phyloP scores from a whole-genome alignment of 1,140 invertebrate genomes.

The Popillia japonica region DNA sequence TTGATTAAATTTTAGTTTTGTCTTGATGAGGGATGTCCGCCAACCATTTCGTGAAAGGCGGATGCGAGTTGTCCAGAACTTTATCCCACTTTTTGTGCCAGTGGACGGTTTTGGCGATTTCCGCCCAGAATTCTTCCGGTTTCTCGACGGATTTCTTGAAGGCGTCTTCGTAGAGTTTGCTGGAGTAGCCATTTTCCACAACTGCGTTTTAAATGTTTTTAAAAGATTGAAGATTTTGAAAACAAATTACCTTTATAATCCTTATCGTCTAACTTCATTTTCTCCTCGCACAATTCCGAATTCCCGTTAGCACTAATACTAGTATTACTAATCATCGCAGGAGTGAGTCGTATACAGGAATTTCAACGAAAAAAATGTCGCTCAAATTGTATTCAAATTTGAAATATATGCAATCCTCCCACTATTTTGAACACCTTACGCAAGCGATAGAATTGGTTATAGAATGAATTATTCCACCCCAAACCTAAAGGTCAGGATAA shows the following conservation, averaged over 20 bases:
- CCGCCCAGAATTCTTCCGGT: slow-evolving; percentile 88
- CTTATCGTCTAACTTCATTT: background rate
- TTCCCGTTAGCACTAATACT: background rate
- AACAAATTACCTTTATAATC: background rate
- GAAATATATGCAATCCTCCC: background rate
- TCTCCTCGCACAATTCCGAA: background rate
- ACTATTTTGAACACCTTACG: background rate
- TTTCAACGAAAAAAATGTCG: background rate
- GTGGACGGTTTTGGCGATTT: slow-evolving; percentile 74
- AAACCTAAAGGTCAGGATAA: background rate
- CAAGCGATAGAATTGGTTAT: background rate
- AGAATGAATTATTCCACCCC: background rate
- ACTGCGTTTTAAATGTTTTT: background rate
- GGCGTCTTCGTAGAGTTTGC: slow-evolving; percentile 68
- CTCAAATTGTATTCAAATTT: background rate
- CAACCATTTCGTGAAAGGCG: slow-evolving; percentile 91
- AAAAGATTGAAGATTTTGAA: background rate
- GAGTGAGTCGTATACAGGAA: background rate
- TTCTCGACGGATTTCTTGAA: slow-evolving; percentile 75
- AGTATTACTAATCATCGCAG: background rate
- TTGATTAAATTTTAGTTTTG: background rate
- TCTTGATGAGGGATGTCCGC: background rate
- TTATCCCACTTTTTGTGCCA: slow-evolving; percentile 87
- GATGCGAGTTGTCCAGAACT: slow-evolving; percentile 83
- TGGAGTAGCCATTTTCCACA: background rate